These are phyloP conservation scores for Papilio polyxenes DNA, from an alignment of 1,140 invertebrate species.

Conservation along the genomic window DNA sequence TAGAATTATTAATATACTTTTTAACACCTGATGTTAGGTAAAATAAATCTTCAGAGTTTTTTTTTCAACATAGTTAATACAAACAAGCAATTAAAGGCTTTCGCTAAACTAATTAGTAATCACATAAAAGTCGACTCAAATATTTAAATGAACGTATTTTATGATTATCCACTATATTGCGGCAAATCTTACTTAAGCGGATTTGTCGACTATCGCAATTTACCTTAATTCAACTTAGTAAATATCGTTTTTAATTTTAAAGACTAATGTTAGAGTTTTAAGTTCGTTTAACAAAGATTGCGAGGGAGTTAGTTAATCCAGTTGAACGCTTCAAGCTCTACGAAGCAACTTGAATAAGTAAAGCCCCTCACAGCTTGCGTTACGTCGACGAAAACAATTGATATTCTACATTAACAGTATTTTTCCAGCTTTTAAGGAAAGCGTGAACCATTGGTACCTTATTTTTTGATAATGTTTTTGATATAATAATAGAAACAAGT, in stretches of 20 bases:
- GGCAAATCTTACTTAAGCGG: neutral
- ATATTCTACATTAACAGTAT: conserved; percentile 34
- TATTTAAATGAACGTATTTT: conserved; percentile 2
- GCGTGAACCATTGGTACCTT: neutral
- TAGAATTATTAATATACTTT: neutral
- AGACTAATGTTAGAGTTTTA: conserved; percentile 78
- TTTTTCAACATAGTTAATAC: neutral
- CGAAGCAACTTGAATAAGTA: conserved; percentile 43
- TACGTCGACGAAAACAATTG: conserved; percentile 33
- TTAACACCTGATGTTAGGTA: neutral
- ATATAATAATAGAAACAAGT: no score
- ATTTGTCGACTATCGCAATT: conserved; percentile 18
- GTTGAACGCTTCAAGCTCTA: conserved; percentile 57
- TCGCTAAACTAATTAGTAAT: neutral
- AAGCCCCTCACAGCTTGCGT: conserved; percentile 25
- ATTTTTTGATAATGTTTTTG: no score
- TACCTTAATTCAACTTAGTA: conserved; percentile 28
- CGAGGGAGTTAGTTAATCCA: conserved; percentile 72
- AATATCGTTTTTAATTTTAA: conserved; percentile 60
- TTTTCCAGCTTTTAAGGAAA: conserved; percentile 9
- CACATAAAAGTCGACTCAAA: neutral
- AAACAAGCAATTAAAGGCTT: neutral
- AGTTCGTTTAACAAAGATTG: conserved; percentile 69
- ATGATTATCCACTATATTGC: conserved; percentile 2
- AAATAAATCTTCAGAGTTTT: neutral